Base-by-base conservation (phyloP, 2,113 vertebrate species). In the Hemibates koningsi region DNA sequence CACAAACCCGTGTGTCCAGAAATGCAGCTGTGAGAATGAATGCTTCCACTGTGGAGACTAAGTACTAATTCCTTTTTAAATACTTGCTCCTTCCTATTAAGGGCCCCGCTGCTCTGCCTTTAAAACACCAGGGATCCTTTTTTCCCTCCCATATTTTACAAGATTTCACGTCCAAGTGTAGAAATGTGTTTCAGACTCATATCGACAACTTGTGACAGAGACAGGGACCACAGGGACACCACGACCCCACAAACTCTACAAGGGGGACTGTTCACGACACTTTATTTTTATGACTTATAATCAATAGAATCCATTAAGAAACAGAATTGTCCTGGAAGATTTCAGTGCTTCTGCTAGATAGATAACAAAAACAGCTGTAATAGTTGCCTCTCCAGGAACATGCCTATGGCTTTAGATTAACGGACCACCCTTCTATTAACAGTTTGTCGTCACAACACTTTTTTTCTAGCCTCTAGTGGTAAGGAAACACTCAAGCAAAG, bases 21-120 rank as follows among this genome's bases (percentile, higher is more conserved):
- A 90, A 90, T 95, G 94, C 94, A 95, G 94, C 94, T 95, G 95
- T 93, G 93, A 91, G 94, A 82, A 95, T 95, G 95, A 96, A 96
- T 95, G 94, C 93, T 90, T 88, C 94, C 90, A 94, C 94, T 95
- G 94, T 96, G 93, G 88, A 91, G 93, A 87, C 87, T 85, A 86
- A 90, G 84, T 89, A 89, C 91, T 89, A 95, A 92, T 92, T 94
- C 88, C 90, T 91, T 90, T 92, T 90, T 85, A 90, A 91, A 91
- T 91, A 88, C 89, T 86, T 83, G 88, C 81, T 88, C 52, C 85
- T 24, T 90, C 90, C 80, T 59, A 86, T 86, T 84, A 87, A 84
- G 59, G 89, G 87, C 84, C 87, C 81, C 68, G 52, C 68, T 85
- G 76, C 73, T 87, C 79, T 85, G 73, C 89, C 82, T 88, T 90